Evolutionary conservation across 2,113 vertebrate species (phyloP).

Genomic region (Elephantulus edwardii): DNA sequence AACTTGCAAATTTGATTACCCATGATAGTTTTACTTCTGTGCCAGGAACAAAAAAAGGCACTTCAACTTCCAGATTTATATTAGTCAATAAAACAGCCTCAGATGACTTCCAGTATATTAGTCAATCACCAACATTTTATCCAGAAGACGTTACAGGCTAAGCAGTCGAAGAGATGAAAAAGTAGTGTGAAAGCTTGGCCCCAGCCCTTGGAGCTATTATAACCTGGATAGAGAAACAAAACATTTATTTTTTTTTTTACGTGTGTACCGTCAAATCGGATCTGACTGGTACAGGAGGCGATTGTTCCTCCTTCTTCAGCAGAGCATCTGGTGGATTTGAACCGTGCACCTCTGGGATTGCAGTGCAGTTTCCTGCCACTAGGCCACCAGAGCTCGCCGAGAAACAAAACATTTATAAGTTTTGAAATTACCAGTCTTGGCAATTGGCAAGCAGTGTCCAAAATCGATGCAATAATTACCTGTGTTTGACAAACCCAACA

Average conservation of each 20-base stretch:
- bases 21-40: background rate
- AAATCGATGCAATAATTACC: background rate
- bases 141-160: background rate
- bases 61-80: conserved; percentile 45
- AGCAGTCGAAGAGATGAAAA: background rate
- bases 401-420: conserved; percentile 25
- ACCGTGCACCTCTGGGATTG: too few relatives aligned
- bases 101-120: conserved; percentile 11
- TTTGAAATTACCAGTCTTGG: background rate
- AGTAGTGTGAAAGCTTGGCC: background rate
- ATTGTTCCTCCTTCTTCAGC: too few relatives aligned
- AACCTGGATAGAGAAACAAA: conserved; percentile 34
- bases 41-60: conserved; percentile 62
- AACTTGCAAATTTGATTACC: conserved; percentile 62
- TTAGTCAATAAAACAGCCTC: conserved; percentile 2
- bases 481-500: background rate
- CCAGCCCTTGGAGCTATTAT: background rate
- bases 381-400: too few relatives aligned
- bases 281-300: too few relatives aligned
- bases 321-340: too few relatives aligned
- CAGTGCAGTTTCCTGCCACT: too few relatives aligned
- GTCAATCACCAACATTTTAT: conserved; percentile 43
- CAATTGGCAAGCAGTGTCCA: conserved; percentile 2
- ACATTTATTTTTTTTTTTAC: too few relatives aligned
- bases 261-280: too few relatives aligned